A percentile compares a stretch with the other conserved stretches of the same genome.
Evolutionary conservation across 2,113 vertebrate species (phyloP).

Genomic region (Tragulus kanchil): DNA sequence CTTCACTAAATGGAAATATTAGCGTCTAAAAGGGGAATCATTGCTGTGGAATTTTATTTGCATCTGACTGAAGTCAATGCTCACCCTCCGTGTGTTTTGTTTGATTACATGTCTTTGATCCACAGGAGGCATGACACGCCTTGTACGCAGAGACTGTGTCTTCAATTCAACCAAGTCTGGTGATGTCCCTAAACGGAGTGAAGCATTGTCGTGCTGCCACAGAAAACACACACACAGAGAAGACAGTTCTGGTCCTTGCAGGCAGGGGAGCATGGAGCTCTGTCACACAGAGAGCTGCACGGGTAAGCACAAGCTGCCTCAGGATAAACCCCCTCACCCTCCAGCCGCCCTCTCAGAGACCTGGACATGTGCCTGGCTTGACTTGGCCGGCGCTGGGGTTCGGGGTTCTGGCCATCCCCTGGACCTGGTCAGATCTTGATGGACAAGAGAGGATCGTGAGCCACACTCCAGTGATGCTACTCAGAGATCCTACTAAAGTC

Average conservation of each 20-base stretch:
- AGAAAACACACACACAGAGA: background rate
- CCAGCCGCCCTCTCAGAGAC: background rate
- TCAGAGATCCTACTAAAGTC: background rate
- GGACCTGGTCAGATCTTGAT: background rate
- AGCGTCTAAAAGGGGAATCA: background rate
- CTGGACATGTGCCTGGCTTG: background rate
- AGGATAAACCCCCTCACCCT: background rate
- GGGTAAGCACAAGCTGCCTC: background rate
- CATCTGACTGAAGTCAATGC: background rate
- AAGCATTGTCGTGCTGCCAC: background rate
- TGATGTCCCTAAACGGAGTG: background rate
- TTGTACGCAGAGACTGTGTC: background rate
- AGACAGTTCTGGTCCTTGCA: background rate
- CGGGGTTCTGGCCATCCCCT: background rate
- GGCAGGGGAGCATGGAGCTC: background rate
- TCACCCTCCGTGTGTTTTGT: background rate
- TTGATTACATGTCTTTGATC: background rate
- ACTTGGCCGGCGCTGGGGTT: background rate
- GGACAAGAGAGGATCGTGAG: background rate
- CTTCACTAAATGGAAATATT: background rate
- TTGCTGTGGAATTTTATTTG: background rate
- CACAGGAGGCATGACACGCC: background rate
- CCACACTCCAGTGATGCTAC: background rate
- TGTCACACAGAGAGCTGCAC: background rate
- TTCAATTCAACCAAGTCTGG: background rate